Conservation (phyloP, 2,797 vertebrate species). For the Sphaeramia orbicularis region DNA sequence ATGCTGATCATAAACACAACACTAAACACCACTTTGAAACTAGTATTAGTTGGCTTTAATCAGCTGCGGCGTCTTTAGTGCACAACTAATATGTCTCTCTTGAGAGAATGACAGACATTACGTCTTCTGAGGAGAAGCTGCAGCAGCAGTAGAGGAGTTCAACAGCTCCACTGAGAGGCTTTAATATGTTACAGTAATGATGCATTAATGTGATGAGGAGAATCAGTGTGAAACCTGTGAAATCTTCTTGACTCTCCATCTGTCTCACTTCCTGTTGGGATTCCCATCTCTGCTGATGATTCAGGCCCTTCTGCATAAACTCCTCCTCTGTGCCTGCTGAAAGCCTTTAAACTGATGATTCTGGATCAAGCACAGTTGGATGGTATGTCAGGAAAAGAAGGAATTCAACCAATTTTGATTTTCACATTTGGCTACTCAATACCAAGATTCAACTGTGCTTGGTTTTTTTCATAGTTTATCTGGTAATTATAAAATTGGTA, state of each 20-base stretch:
- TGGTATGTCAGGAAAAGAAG: no score
- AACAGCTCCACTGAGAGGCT: not conserved
- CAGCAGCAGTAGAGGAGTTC: constrained; percentile 5
- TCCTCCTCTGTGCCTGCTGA: no score
- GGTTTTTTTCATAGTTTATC: no score
- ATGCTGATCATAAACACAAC: no score
- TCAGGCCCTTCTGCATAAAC: not conserved
- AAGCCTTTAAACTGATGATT: no score
- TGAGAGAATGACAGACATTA: not conserved
- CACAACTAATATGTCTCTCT: not conserved
- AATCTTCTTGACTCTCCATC: constrained; percentile 22
- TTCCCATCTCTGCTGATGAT: constrained; percentile 24
- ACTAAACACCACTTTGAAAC: no score
- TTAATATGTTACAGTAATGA: constrained; percentile 15
- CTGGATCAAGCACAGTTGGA: no score
- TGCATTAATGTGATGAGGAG: constrained; percentile 12
- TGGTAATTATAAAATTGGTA: no score
- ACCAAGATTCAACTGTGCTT: no score
- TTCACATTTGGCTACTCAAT: no score
- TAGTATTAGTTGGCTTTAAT: not conserved
- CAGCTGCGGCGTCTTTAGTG: not conserved
- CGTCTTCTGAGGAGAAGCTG: not conserved
- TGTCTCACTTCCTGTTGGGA: constrained; percentile 13
- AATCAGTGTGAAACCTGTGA: constrained; percentile 16
- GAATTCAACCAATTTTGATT: no score